Conservation (phyloP, 2,113 vertebrate species). For the Melanostigma gelatinosum region DNA sequence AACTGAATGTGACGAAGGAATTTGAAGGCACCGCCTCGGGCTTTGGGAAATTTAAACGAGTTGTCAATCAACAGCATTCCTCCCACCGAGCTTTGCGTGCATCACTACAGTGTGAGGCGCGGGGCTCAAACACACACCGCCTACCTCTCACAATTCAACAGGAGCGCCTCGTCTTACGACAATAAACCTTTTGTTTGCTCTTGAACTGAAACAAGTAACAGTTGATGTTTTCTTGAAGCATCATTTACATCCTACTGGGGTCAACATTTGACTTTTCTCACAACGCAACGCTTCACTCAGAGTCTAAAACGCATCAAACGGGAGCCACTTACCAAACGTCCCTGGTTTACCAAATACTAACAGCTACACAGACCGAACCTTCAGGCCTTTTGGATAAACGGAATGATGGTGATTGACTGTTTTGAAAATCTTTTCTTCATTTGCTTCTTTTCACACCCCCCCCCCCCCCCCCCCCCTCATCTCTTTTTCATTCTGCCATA, state of each 20-base stretch:
- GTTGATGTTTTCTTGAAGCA: neutral
- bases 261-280: neutral
- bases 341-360: neutral
- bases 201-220: neutral
- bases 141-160: neutral
- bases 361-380: neutral
- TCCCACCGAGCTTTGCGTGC: conserved; percentile 15
- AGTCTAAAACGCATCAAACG: neutral
- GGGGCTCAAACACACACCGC: neutral
- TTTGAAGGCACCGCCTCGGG: neutral
- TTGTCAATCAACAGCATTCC: conserved; percentile 47
- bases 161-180: neutral
- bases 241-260: neutral
- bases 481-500: neutral
- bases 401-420: neutral
- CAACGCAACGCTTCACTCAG: neutral
- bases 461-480: neutral
- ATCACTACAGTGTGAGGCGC: conserved; percentile 27
- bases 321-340: neutral
- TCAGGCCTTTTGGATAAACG: neutral
- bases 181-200: neutral
- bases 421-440: neutral
- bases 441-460: neutral
- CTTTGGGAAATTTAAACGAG: neutral
- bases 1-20: too few relatives aligned